Percentiles rank a stretch among this genome's conserved stretches.
These are phyloP conservation scores for Sciaenops ocellatus DNA, from an alignment of 2,797 vertebrate genomes.

Conservation along the genomic window DNA sequence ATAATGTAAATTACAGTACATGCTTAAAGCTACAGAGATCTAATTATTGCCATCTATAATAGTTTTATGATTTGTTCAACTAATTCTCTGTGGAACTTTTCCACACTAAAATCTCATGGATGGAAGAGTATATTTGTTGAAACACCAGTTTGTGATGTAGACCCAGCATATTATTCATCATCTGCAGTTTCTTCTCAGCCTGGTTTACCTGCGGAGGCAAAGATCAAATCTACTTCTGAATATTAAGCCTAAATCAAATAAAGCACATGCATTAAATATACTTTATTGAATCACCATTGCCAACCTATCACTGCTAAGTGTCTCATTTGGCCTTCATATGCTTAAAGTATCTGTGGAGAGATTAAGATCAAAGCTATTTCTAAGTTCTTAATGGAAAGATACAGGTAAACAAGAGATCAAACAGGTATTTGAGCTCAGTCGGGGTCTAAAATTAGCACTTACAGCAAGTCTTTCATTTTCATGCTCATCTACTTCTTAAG, in stretches of 20 bases:
- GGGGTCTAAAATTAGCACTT: slow-evolving; percentile 18
- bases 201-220: not conserved
- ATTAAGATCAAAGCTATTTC: slow-evolving; percentile 34
- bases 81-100: not conserved
- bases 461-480: slow-evolving; percentile 33
- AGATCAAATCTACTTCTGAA: not conserved
- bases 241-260: slow-evolving; percentile 11
- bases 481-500: slow-evolving; percentile 1
- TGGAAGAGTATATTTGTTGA: not conserved
- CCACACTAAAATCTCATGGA: not conserved
- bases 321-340: slow-evolving; percentile 4
- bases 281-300: not conserved
- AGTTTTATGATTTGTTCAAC: not conserved
- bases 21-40: not conserved
- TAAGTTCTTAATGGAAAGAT: slow-evolving; percentile 26
- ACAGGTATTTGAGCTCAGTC: slow-evolving; percentile 24
- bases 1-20: not conserved
- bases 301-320: not conserved
- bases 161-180: not conserved
- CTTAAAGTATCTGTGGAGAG: slow-evolving; percentile 12
- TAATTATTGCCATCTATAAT: not conserved
- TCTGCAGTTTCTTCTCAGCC: not conserved
- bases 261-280: not conserved
- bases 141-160: not conserved
- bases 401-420: slow-evolving; percentile 26